Base-by-base conservation (phyloP, 2,113 vertebrate species). In the Pyrgilauda ruficollis region DNA sequence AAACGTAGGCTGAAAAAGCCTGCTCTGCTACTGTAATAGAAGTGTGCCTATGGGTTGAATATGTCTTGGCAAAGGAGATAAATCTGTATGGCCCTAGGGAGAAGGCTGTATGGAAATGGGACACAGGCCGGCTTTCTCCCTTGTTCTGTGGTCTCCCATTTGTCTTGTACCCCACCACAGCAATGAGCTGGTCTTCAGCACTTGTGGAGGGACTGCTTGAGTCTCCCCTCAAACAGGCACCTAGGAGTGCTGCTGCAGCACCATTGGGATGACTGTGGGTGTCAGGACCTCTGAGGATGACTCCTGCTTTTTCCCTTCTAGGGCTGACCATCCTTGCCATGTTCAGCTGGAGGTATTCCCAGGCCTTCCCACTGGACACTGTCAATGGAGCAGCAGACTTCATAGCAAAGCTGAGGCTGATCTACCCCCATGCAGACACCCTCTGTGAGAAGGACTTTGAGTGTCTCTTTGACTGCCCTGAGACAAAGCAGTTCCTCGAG, bases 391-490 rank as follows among this genome's bases (percentile, higher is more conserved):
- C 62, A 53, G 50, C 15, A 3, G 49, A 79, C 17, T 94, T 97
- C 8, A 13, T 91, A 76, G 78, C 44, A 7, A 94, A 10, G 0
- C 79, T 96, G 75, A 91, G 59, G 46, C 49, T 44, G 55, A 10
- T 96, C 50, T 96, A 90, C 35, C 93, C 90, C 10, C 43, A 69
- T 0, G 68, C 86, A 85, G 84, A 75, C 5, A 47, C 37, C 18
- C 41, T 97, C 52, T 68, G 82, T 49, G 58, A 73, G 35, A 66
- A 90, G 58, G 96, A 96, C 81, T 97, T 96, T 22, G 88, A 92
- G 59, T 85, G 93, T 83, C 90, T 97, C 63, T 96, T 95, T 73
- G 94, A 97, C 31, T 96, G 90, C 33, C 74, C 96, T 11, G 26
- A 95, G 72, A 78, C 84, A 61, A 81, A 75, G 72, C 83, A 81